Base-by-base conservation (phyloP, 2,888 invertebrate genomes). In the Barypeithes pellucidus region DNA sequence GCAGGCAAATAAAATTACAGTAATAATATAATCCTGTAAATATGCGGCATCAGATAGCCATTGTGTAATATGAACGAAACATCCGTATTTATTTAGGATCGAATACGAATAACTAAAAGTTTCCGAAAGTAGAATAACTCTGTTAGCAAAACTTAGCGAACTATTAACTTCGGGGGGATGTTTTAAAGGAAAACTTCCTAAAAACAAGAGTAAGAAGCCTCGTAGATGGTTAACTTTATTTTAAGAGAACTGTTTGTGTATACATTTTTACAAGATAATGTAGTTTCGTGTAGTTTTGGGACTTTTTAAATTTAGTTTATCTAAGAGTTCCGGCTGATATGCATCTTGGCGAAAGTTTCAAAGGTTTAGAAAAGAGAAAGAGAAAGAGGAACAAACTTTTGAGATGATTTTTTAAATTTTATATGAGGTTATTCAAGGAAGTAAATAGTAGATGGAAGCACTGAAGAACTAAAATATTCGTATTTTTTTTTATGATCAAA, bases 211-310 rank as follows among this genome's bases (percentile, higher is more conserved):
- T 57, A 57, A 33, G 54, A n/a, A 8, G 33, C 11, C 12, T 5
- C n/a, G 54, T 57, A n/a, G 54, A 33, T 16, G 33, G 54, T 33
- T 57, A 57, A 57, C 54, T 57, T 57, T 57, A 57, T 57, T 57
- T 33, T 33, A 57, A 33, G 12, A 12, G n/a, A 33, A 33, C 33
- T 57, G 33, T 57, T 57, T 57, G 54, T 57, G 54, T 57, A 57
- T 57, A 57, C 54, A 33, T 57, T 57, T 57, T 29, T 29, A 57
- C 33, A 11, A 57, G 54, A 16, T 57, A 33, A 57, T 57, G 36
- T 33, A 29, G 54, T 57, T 57, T 33, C 11, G 16, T 7, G 29
- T 29, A 29, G 29, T 29, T 29, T 29, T 5, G 33, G 24, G 29
- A 16, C 5, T 1, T 50, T 50, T 57, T 57, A 52, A 52, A 29